Conservation (phyloP, 2,888 invertebrate species). For the Drosophila kambysellisi region DNA sequence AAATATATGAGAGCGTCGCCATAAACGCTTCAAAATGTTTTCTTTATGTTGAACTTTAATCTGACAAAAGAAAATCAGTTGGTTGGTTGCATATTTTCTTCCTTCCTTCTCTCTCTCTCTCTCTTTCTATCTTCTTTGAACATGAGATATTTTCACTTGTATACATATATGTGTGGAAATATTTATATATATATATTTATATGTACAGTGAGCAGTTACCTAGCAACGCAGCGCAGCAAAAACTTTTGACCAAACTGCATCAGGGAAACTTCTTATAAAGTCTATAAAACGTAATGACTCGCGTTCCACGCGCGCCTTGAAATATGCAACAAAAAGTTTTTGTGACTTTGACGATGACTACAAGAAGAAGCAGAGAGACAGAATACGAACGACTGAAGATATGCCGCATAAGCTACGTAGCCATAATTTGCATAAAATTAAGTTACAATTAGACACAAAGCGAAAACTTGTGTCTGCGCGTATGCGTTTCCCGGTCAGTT, state of each 20-base stretch:
- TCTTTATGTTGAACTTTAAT: conserved; percentile 43
- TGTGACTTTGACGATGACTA: conserved; percentile 59
- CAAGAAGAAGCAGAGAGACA: not conserved
- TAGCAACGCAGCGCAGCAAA: conserved; percentile 52
- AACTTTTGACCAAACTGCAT: conserved; percentile 74
- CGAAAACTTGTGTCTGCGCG: conserved; percentile 21
- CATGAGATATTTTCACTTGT: conserved; percentile 10
- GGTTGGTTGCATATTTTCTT: conserved; percentile 13
- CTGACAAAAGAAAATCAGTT: conserved; percentile 24
- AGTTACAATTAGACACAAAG: conserved; percentile 51
- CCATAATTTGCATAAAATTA: conserved; percentile 63
- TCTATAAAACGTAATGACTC: conserved; percentile 78
- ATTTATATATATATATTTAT: not conserved
- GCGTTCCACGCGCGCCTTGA: conserved; percentile 69
- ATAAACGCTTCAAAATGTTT: conserved; percentile 46
- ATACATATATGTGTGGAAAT: conserved; percentile 5
- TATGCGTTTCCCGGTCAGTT: not conserved
- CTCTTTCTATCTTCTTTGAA: conserved; percentile 9
- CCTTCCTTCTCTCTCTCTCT: not conserved
- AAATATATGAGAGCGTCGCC: conserved; percentile 8
- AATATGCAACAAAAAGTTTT: conserved; percentile 75
- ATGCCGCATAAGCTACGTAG: conserved; percentile 16
- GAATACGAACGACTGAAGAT: conserved; percentile 2
- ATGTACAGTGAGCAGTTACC: conserved; percentile 34
- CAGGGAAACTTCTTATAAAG: conserved; percentile 72